Percentiles rank a stretch among this genome's conserved stretches.
Evolutionary conservation across 2,113 vertebrate genomes (phyloP).

Genomic region (Elephantulus edwardii): DNA sequence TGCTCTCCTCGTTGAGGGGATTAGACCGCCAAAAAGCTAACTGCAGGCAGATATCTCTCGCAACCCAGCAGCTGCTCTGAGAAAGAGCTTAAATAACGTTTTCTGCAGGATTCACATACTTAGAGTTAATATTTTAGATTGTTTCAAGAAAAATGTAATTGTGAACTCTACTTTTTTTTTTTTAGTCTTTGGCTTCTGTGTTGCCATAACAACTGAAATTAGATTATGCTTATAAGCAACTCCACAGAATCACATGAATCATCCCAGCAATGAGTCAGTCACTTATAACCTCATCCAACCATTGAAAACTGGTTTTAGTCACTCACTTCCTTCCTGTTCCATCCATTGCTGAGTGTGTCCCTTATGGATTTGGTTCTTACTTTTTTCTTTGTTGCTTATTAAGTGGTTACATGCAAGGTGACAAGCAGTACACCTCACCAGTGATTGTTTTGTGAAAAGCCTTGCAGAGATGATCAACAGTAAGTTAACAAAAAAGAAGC

Average conservation of each 20-base stretch:
- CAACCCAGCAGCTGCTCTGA: neutral
- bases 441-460: neutral
- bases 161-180: neutral
- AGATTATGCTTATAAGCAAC: constrained; percentile 52
- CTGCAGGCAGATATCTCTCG: neutral
- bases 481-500: neutral
- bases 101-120: constrained; percentile 42
- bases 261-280: neutral
- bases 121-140: constrained; percentile 57
- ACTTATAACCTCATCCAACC: constrained; percentile 10
- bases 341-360: neutral
- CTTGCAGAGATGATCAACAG: neutral
- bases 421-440: neutral
- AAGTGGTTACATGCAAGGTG: neutral
- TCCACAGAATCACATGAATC: neutral
- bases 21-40: neutral
- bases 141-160: constrained; percentile 62
- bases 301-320: neutral
- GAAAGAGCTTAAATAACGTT: constrained; percentile 48
- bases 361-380: neutral
- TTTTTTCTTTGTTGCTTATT: neutral
- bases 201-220: constrained; percentile 67
- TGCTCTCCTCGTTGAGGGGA: constrained; percentile 21
- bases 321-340: neutral
- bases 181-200: constrained; percentile 14